Base-by-base conservation (phyloP, 37 sponge, comb jelly and placozoan species). In the Halichondria panicea region DNA sequence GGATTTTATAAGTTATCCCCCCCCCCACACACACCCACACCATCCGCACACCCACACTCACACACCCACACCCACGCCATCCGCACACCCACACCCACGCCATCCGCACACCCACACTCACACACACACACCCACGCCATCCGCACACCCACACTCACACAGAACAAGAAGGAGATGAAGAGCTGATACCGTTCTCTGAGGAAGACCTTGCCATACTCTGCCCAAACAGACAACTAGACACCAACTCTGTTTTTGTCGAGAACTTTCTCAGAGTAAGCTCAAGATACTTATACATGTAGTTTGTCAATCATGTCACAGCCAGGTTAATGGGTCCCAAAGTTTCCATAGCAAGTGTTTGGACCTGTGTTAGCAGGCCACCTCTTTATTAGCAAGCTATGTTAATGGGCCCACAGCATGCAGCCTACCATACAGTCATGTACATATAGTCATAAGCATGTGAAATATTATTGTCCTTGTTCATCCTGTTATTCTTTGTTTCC, bases 161-260 rank as follows among this genome's bases (percentile, higher is more conserved):
- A 79, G 86, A 46, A 13, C 41, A 53, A 66, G 76, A 57, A 33
- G 53, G 1, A 25, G 24, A 35, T 22, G 83, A 77, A 33, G 59
- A 81, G 7, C 48, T 89, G 27, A 31, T 42, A 11, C 96, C 96
- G 0, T 91, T 72, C 71, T 58, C 83, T 37, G 96, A 95, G 44
- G 83, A 86, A 25, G 93, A 92, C 65, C 88, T 97, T 19, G 36
- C 82, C 24, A 36, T 75, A 5, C 67, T 93, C 61, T 94, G 87
- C 53, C 86, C 75, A 7, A 97, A 94, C 63, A 85, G 90, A 11
- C 95, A 92, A 48, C 80, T 97, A 11, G 88, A 77, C 30, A 66
- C 70, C 15, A 76, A 86, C 41, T 77, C 85, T 5, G 68, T 82
- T n/a, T 92, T 87, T 40, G 68, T 89, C 0, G 84, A 89, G 25